Evolutionary conservation across 2,797 vertebrate species (phyloP).

Genomic region (Scyliorhinus canicula): DNA sequence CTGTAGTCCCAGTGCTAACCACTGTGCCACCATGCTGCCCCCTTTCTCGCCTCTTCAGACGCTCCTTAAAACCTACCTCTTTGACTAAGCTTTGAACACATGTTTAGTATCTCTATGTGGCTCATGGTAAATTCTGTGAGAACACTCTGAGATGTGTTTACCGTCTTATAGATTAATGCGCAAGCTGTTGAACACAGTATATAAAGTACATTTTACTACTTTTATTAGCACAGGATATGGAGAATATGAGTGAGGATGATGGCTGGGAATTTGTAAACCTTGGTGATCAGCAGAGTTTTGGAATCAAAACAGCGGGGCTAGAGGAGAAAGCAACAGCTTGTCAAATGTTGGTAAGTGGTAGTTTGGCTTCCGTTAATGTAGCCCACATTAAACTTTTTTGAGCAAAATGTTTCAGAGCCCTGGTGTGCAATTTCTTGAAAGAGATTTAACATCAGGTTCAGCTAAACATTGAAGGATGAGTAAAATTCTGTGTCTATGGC

Average conservation of each 20-base stretch:
- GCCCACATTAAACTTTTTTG: neutral
- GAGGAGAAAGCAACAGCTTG: conserved; percentile 98
- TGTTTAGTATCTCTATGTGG: neutral
- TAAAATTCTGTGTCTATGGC: neutral
- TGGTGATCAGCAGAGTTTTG: conserved; percentile 97
- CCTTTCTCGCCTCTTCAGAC: too few relatives aligned
- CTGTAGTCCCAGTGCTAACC: too few relatives aligned
- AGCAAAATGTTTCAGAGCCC: neutral
- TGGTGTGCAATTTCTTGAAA: neutral
- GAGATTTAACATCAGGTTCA: neutral
- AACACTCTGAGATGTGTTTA: neutral
- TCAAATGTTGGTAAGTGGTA: conserved; percentile 87
- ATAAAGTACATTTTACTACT: neutral
- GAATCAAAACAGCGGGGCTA: conserved; percentile 94
- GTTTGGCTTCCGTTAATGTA: neutral
- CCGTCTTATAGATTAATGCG: neutral
- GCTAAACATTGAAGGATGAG: neutral
- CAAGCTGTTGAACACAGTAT: neutral
- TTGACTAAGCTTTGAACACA: neutral
- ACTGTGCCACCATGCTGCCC: too few relatives aligned
- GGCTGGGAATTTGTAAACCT: conserved; percentile 98
- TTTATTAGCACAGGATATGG: conserved; percentile 88
- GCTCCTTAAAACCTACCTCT: neutral
- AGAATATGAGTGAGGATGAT: conserved; percentile 95
- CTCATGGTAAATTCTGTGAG: neutral